Evolutionary conservation across 2,888 invertebrate genomes (phyloP).

Genomic region (Incurvaria masculella): DNA sequence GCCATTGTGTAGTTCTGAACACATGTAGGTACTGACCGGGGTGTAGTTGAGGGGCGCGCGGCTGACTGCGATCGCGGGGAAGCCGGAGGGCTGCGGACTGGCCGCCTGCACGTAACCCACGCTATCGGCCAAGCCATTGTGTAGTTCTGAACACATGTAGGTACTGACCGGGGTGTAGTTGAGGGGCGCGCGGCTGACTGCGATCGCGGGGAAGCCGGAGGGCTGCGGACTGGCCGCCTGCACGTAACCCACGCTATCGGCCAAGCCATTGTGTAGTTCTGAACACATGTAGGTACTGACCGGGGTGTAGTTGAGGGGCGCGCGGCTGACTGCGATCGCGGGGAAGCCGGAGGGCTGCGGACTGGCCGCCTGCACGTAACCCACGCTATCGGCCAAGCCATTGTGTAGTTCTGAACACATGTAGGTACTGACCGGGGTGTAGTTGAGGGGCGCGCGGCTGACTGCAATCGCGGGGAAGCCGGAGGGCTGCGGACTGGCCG

Average conservation of each 20-base stretch:
- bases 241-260: conserved; percentile 89
- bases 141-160: too few relatives aligned
- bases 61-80: conserved; percentile 91
- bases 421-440: conserved; percentile 91
- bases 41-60: conserved; percentile 91
- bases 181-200: conserved; percentile 89
- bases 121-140: conserved; percentile 79
- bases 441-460: conserved; percentile 90
- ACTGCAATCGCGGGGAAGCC: conserved; percentile 93
- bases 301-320: conserved; percentile 91
- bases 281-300: too few relatives aligned
- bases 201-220: conserved; percentile 91
- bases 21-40: conserved; percentile 91
- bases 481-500: conserved; percentile 95
- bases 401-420: too few relatives aligned
- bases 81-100: conserved; percentile 94
- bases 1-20: too few relatives aligned
- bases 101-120: conserved; percentile 96
- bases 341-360: conserved; percentile 96
- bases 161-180: conserved; percentile 92
- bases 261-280: too few relatives aligned
- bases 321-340: conserved; percentile 89
- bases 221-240: conserved; percentile 98
- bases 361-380: conserved; percentile 96
- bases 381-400: conserved; percentile 82